Evolutionary conservation across 2,797 vertebrate species (phyloP).

Genomic region (Phrynocephalus guinanensis): DNA sequence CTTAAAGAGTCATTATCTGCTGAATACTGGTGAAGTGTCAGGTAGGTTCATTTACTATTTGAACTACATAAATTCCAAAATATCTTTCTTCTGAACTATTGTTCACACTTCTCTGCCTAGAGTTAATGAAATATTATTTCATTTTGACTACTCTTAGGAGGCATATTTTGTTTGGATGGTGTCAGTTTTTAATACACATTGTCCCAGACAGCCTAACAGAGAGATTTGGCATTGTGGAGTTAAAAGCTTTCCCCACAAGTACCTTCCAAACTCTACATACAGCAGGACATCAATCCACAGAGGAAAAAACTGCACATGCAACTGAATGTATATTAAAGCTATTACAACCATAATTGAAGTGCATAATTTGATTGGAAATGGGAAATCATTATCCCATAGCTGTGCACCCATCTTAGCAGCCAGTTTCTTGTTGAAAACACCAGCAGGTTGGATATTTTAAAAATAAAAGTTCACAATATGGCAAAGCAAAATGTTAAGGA

Average conservation of each 20-base stretch:
- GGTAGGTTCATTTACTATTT: slow-evolving; percentile 27
- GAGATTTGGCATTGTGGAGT: slow-evolving; percentile 43
- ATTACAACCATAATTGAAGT: slow-evolving; percentile 65
- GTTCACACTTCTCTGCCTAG: neutral
- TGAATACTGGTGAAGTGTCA: slow-evolving; percentile 25
- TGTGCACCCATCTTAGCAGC: slow-evolving; percentile 67
- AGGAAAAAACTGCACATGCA: slow-evolving; percentile 71
- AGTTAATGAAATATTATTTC: slow-evolving; percentile 54
- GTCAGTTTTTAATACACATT: slow-evolving; percentile 53
- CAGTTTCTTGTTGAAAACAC: slow-evolving; percentile 60
- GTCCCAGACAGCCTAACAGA: slow-evolving; percentile 7
- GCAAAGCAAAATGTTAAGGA: slow-evolving; percentile 48
- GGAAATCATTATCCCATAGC: slow-evolving; percentile 62
- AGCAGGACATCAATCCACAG: slow-evolving; percentile 45
- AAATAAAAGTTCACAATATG: slow-evolving; percentile 47
- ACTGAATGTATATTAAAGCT: slow-evolving; percentile 70
- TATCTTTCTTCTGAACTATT: slow-evolving; percentile 20
- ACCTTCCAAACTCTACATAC: slow-evolving; percentile 57
- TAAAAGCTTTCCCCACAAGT: slow-evolving; percentile 31
- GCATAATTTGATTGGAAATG: slow-evolving; percentile 73
- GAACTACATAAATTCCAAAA: slow-evolving; percentile 33
- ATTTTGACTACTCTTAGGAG: slow-evolving; percentile 61
- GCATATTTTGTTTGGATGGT: slow-evolving; percentile 53
- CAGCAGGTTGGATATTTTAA: slow-evolving; percentile 43
- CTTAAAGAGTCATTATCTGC: slow-evolving; percentile 32